Base-by-base conservation (phyloP, 2,888 invertebrate species). In the Encarsia formosa region DNA sequence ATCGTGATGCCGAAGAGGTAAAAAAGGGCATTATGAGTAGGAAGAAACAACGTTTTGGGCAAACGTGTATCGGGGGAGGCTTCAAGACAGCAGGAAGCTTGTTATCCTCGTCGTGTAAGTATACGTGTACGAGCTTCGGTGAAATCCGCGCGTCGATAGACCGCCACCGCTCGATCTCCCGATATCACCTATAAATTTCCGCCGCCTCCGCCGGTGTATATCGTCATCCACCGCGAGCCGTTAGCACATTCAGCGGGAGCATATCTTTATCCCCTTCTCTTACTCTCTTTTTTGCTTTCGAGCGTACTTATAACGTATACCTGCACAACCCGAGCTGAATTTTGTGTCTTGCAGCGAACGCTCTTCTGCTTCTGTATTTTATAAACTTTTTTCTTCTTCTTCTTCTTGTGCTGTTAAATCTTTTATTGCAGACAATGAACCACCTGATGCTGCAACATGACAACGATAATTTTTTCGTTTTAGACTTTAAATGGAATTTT, bases 111-210 rank as follows among this genome's bases (percentile, higher is more conserved):
- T 15, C 32, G 9, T n/a, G 32, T 11, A 15, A 5, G 19, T 22
- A 29, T 19, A 38, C 24, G 16, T n/a, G 16, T 16, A 16, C 2
- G 2, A n/a, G 23, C 16, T 16, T 15, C 41, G 35, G 41, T 23
- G 46, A 46, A 51, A 48, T 43, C 43, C 43, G n/a, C n/a, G n/a
- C n/a, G 48, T 45, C 46, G 55, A 46, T 49, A 52, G 48, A 40
- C 44, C 49, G 45, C 31, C 42, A 54, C 51, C 46, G 53, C 39
- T 52, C 50, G 56, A 56, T 56, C 44, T 15, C n/a, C 23, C 42
- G 52, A 54, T 58, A 56, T 41, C 42, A 47, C 50, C 56, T 49
- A 59, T 59, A 58, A 59, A 59, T 60, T 44, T 55, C 44, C 53
- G 43, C 44, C 24, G 37, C 23, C 58, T 57, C 60, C 45, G 26